Base-by-base conservation (phyloP, 1,140 invertebrate species). In the Neodiprion lecontei region DNA sequence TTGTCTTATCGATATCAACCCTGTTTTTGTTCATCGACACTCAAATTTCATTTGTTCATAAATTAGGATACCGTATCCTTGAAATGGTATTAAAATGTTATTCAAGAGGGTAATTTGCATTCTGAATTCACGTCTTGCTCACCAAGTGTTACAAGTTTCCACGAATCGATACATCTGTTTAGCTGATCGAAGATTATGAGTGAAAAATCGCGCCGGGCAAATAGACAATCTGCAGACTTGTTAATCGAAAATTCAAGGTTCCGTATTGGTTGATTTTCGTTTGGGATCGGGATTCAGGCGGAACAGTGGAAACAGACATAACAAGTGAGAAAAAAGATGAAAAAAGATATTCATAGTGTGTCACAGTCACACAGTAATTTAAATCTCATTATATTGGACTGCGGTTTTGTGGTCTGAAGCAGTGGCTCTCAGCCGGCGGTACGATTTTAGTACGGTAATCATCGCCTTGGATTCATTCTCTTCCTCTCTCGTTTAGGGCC, bases 371-470 rank as follows among this genome's bases (percentile, higher is more conserved):
- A 83, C 81, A 82, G 85, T 84, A 85, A 86, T 86, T 86, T 85
- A 86, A 86, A 85, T 86, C 85, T 86, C 84, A 86, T 86, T 86
- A 86, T 84, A 85, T 83, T 78, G 83, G 79, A 47, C 80, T 82
- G 82, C 78, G 80, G 85, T 85, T 81, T 61, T 85, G 85, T 74
- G 85, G 84, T 86, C 84, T 83, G 78, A 75, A 79, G 79, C 75
- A 72, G 77, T 74, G 80, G 71, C 65, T 81, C 81, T 79, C 81
- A 81, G 21, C 40, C 21, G 1, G 40, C 11, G 7, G 11, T 8
- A 17, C 53, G 9, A 61, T 61, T 17, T 61, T 61, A 17, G 28
- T 2, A 40, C 5, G 11, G 53, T 61, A 61, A 61, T 61, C 11
- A 61, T 61, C 11, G 4, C n/a, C 11, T 61, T 61, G 11, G 53